phyloP scores from a whole-genome alignment of 1,140 invertebrate genomes.

The Ceratina australensis region DNA sequence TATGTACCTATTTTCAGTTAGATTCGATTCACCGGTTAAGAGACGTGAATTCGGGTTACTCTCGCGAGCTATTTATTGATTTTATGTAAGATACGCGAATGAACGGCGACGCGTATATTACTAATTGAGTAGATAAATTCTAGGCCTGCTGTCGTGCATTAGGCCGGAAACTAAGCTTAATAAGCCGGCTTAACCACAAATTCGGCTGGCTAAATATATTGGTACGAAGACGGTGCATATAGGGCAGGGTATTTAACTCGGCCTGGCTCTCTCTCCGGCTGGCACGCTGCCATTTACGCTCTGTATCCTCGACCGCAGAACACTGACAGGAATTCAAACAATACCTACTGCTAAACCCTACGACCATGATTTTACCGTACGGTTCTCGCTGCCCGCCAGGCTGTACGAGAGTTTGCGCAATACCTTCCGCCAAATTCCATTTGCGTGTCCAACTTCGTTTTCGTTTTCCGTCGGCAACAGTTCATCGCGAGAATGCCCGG shows the following conservation, averaged over 20 bases:
- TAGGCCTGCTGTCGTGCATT: no score
- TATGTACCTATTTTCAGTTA: no score
- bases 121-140: no score
- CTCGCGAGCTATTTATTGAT: no score
- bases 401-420: conserved; percentile 20
- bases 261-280: conserved; percentile 51
- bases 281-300: conserved; percentile 55
- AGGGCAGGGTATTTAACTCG: conserved; percentile 59
- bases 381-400: not conserved
- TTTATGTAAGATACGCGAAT: no score
- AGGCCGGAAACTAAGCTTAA: conserved; percentile 20
- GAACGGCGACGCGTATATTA: no score
- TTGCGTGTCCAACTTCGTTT: not conserved
- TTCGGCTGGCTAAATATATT: conserved; percentile 47
- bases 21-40: no score
- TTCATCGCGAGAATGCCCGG: no score
- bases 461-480: not conserved
- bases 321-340: conserved; percentile 58
- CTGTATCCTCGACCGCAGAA: conserved; percentile 33
- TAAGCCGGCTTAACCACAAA: conserved; percentile 51
- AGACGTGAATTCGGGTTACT: no score
- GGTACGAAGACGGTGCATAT: conserved; percentile 40
- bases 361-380: conserved; percentile 38
- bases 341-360: conserved; percentile 39
- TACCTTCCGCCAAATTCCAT: conserved; percentile 13